Evolutionary conservation across 2,113 vertebrate species (phyloP), one percentile per base, ranked within the genome.

Genomic region (Hippocampus guttulatus): DNA sequence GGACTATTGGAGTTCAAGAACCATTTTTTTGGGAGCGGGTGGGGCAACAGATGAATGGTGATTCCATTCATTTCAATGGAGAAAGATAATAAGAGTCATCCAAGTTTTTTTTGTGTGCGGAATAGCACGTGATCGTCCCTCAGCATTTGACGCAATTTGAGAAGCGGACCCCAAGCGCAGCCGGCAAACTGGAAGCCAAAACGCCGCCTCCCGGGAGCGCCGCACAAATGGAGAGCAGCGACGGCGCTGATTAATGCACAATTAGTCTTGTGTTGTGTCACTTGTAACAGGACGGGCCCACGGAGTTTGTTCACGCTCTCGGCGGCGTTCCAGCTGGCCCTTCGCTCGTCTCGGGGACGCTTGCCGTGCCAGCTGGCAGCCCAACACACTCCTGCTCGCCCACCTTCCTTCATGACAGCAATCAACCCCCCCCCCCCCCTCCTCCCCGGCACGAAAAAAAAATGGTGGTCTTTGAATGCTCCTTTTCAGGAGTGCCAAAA

Each of bases 341-440:
- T 58, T 74, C 65, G 75, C 75, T 86, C 82, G 78, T 85, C 84
- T 82, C 81, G 73, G 84, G 82, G 85, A 90, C 73, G 70, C 71
- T 84, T 88, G 72, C 77, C 73, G 66, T 91, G 90, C 91, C 88
- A 92, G 88, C 86, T 92, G 90, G 91, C 90, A 91, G 71, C 52
- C 75, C 68, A 81, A 85, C 76, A 88, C 80, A 83, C 76, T 62
- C 23, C 85, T 79, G 73, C 86, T 25, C 55, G 16, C 21, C 85
- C 81, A 71, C 87, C 87, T 85, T 88, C 88, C 82, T 90, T 89
- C 86, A 87, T 90, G 88, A 88, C 88, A 85, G 79, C 68, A 81
- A 74, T 82, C 85, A 80, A 33, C 3, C 33, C 33, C 33, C 33
- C 5, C 33, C 30, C 33, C 33, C 33, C 0, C 5, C 33, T 0